phyloP scores from a whole-genome alignment of 2,113 vertebrate species.

The Phalacrocorax aristotelis region DNA sequence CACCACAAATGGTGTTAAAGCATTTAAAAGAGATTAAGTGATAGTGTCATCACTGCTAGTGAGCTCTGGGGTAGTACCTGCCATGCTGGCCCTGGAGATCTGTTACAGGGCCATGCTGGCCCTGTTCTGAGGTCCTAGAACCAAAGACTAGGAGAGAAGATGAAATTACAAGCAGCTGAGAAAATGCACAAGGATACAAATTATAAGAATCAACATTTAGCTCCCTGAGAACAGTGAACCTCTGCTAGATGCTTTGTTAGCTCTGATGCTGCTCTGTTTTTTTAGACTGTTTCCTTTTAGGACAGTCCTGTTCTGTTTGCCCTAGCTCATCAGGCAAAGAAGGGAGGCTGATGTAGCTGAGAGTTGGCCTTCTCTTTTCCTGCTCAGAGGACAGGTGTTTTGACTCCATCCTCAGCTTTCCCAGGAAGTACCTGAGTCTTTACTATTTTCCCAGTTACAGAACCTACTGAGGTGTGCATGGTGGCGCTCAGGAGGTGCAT shows the following conservation, averaged over 20 bases:
- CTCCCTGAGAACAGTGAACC: neutral
- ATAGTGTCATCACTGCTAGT: neutral
- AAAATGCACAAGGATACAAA: neutral
- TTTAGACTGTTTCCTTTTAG: neutral
- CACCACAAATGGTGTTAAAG: rapidly evolving
- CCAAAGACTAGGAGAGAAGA: neutral
- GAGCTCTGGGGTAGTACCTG: neutral
- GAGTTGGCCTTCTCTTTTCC: neutral
- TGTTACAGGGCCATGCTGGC: neutral
- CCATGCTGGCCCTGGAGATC: neutral
- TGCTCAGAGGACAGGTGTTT: neutral
- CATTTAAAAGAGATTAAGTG: neutral
- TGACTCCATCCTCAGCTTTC: neutral
- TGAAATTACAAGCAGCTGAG: neutral
- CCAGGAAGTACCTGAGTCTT: neutral
- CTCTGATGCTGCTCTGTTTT: neutral
- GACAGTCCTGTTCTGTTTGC: neutral
- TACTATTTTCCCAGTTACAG: neutral
- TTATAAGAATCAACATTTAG: neutral
- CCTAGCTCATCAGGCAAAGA: neutral
- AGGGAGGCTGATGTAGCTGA: neutral
- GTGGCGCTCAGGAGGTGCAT: neutral
- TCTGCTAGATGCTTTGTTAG: neutral
- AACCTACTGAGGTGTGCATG: neutral
- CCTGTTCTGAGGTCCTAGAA: neutral